Base-by-base conservation (phyloP, 1,140 invertebrate genomes). In the Papilio xuthus region DNA sequence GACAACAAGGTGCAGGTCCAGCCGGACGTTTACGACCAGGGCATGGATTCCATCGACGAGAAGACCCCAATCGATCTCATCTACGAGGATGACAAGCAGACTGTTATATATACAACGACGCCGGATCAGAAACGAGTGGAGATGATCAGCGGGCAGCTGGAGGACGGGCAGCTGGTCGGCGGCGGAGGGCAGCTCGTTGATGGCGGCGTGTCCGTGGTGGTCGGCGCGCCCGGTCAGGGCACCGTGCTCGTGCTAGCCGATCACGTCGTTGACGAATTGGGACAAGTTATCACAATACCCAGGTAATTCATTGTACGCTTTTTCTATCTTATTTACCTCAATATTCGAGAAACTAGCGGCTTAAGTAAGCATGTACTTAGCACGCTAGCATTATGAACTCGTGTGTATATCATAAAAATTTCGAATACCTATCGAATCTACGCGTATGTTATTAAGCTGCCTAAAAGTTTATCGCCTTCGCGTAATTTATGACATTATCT, bases 41-140 rank as follows among this genome's bases (percentile, higher is more conserved):
- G 92, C 75, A 95, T 95, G 83, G 94, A 95, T n/a, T 95, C 96
- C 47, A 96, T 96, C 86, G 94, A 96, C 92, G 95, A 96, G 93
- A 94, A 96, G 84, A 95, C 96, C 53, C 96, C 96, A 79, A 97
- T 97, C 84, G 97, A 97, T 92, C 91, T 97, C 77, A 97, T 97
- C 83, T 97, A 97, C 90, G 96, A 97, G 86, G 97, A 97, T 82
- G 97, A 96, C 37, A 97, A 97, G 86, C 97, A 97, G 86, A 97
- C 96, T 0, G 96, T 97, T 28, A 97, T 97, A 86, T 97, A 97
- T 84, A 97, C 97, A 18, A 97, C 96, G 53, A 95, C 96, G 37
- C 93, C 94, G 41, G 94, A 94, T 80, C 94, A 94, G 84, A 94
- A 94, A 80, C 82, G 94, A 47, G 94, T 94, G 18, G 94, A 94